Conservation (phyloP, 2,113 vertebrate genomes). For the Nerophis ophidion region DNA sequence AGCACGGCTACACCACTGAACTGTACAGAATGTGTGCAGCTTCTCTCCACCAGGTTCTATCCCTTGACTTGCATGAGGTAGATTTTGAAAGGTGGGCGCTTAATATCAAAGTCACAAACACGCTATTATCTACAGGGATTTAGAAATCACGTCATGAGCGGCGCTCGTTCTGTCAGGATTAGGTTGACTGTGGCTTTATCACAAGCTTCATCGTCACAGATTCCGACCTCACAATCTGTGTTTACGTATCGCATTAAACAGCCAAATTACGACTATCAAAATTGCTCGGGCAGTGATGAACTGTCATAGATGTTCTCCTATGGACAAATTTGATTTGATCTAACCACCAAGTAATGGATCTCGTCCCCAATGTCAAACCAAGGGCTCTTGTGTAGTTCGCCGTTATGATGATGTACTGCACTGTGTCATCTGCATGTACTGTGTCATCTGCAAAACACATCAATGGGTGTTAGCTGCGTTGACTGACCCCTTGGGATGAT, state of each 20-base stretch:
- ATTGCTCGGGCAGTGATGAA: constrained; percentile 35
- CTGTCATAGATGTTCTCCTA: constrained; percentile 36
- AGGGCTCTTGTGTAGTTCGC: constrained; percentile 38
- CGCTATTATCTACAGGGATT: constrained; percentile 20
- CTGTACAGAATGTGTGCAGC: constrained; percentile 15
- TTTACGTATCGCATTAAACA: constrained; percentile 32
- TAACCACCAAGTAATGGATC: constrained; percentile 46
- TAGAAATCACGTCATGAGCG: constrained; percentile 26
- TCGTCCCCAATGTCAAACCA: constrained; percentile 47
- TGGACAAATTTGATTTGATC: constrained; percentile 37
- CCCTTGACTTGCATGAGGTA: constrained; percentile 5
- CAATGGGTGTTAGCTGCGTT: constrained; percentile 23
- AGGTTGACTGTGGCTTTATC: constrained; percentile 32
- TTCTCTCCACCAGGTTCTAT: constrained; percentile 15
- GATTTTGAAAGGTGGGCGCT: constrained; percentile 16
- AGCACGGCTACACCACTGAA: constrained; percentile 7
- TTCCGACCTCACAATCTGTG: constrained; percentile 22
- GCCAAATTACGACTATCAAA: constrained; percentile 34
- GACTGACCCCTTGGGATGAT: constrained; percentile 28
- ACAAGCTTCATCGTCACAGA: constrained; percentile 38
- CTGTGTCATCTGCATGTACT: constrained; percentile 27
- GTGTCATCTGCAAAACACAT: constrained; percentile 36
- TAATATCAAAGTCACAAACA: constrained; percentile 38
- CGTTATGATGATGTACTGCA: constrained; percentile 41
- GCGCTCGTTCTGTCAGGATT: constrained; percentile 23